Evolutionary conservation across 1,140 invertebrate genomes (phyloP).

Genomic region (Aphelinus atriplicis): DNA sequence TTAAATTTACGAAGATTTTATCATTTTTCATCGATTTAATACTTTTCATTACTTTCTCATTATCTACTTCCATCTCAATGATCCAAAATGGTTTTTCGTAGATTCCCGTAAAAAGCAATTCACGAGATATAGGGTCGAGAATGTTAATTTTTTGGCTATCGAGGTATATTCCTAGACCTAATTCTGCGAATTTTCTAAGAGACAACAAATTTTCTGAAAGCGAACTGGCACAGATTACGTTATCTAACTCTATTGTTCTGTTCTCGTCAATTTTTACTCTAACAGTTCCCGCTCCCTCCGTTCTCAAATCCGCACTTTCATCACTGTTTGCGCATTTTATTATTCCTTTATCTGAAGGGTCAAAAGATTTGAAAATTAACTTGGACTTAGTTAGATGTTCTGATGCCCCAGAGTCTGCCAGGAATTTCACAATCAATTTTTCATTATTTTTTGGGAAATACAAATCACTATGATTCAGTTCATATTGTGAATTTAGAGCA

Average conservation of each 20-base stretch:
- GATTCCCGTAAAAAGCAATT: background rate
- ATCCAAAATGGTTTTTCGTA: slow-evolving; percentile 36
- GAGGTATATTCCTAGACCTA: slow-evolving; percentile 5
- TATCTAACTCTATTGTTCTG: background rate
- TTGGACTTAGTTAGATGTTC: slow-evolving; percentile 39
- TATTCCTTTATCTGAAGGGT: slow-evolving; percentile 9
- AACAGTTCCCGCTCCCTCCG: background rate
- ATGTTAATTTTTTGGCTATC: background rate
- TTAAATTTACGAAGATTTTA: no score
- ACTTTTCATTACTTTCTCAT: no score
- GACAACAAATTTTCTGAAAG: background rate
- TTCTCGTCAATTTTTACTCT: background rate
- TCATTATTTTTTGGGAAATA: no score
- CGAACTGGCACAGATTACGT: no score
- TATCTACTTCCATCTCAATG: slow-evolving; percentile 13
- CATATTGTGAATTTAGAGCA: no score
- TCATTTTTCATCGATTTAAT: no score
- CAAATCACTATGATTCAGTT: no score
- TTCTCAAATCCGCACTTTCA: background rate
- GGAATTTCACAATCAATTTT: slow-evolving; percentile 24
- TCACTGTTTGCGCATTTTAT: slow-evolving; percentile 11
- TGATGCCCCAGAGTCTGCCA: slow-evolving; percentile 41
- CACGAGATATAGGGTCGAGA: background rate
- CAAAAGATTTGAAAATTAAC: slow-evolving; percentile 38
- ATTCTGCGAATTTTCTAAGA: slow-evolving; percentile 1